These are phyloP conservation scores for Troilus luridus DNA, from an alignment of 2,888 invertebrate species.

Conservation along the genomic window DNA sequence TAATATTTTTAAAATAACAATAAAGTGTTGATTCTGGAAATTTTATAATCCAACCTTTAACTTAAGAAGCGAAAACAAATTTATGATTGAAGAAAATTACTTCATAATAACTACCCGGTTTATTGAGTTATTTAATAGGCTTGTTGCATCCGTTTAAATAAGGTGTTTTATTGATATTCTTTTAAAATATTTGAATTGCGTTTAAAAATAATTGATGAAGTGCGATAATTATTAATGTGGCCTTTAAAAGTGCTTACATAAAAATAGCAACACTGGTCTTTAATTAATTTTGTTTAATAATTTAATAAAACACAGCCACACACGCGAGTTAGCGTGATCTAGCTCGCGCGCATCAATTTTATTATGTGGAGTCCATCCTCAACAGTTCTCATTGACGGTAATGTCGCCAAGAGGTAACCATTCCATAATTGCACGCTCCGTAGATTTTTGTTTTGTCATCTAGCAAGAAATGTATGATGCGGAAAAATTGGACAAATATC, in stretches of 20 bases:
- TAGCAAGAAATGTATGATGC: background rate
- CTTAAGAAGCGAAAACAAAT: too few relatives aligned
- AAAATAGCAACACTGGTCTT: background rate
- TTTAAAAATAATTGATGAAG: background rate
- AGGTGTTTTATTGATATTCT: background rate
- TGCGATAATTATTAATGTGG: background rate
- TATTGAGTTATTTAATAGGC: too few relatives aligned
- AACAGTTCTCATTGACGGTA: background rate
- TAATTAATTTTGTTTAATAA: conserved; percentile 36
- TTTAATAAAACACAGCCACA: background rate
- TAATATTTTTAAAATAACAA: too few relatives aligned
- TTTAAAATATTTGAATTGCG: background rate
- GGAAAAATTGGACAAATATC: background rate
- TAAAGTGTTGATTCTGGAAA: too few relatives aligned
- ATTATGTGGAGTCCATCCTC: background rate
- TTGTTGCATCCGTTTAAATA: background rate
- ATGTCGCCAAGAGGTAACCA: background rate
- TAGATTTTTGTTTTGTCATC: background rate
- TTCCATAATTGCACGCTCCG: background rate
- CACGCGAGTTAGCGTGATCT: conserved; percentile 23
- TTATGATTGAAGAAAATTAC: too few relatives aligned
- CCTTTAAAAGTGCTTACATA: background rate
- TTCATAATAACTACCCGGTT: too few relatives aligned
- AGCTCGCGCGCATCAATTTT: background rate
- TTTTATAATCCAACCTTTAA: too few relatives aligned